Percentiles rank a stretch among this genome's conserved stretches.
phyloP scores from a whole-genome alignment of 2,797 vertebrate species.

The Chloroceryle inda region DNA sequence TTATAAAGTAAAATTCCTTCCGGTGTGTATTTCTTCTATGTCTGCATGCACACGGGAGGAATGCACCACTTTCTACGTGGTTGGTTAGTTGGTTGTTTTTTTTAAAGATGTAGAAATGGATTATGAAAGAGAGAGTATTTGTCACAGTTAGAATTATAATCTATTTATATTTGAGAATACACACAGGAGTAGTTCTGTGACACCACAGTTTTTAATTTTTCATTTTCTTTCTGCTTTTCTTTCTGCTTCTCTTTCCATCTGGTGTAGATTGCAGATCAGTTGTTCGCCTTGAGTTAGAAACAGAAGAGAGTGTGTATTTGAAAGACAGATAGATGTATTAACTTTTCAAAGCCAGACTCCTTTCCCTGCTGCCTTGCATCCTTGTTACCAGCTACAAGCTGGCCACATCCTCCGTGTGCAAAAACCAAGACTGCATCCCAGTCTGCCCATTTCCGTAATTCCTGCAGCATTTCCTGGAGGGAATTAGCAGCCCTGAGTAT shows the following conservation, averaged over 20 bases:
- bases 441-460: background rate
- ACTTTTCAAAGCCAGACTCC: background rate
- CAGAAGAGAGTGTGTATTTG: background rate
- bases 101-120: background rate
- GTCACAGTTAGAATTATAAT: background rate
- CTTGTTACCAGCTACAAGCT: background rate
- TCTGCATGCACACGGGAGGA: background rate
- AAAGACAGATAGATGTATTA: background rate
- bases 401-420: background rate
- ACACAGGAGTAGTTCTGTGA: background rate
- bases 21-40: background rate
- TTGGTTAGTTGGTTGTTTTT: background rate
- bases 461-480: background rate
- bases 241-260: background rate
- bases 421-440: background rate
- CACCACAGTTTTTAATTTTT: background rate
- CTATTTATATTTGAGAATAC: background rate
- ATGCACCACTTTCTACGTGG: background rate
- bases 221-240: background rate
- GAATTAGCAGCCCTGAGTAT: background rate
- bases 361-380: background rate
- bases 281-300: background rate
- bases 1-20: background rate
- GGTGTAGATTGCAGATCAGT: background rate
- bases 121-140: background rate